Conservation (phyloP, 2,113 vertebrate genomes). For the Neolamprologus devosi region DNA sequence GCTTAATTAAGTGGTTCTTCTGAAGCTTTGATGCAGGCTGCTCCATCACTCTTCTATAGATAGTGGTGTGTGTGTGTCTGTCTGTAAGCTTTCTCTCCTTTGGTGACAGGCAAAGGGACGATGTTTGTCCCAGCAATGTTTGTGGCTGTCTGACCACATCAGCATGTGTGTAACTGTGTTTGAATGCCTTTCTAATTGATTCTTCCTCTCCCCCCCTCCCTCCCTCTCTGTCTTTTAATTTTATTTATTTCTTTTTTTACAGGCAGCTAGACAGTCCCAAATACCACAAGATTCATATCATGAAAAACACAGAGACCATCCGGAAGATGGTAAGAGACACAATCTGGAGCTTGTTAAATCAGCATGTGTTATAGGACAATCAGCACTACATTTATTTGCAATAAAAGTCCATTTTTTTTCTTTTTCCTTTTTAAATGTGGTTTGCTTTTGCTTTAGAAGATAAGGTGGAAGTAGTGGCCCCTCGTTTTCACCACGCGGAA, state of each 20-base stretch:
- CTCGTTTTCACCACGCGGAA: not conserved
- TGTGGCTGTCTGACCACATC: slow-evolving; percentile 7
- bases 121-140: slow-evolving; percentile 13
- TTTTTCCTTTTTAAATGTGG: not conserved
- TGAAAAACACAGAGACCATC: slow-evolving; percentile 91
- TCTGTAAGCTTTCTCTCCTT: not conserved
- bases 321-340: slow-evolving; percentile 84
- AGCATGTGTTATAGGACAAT: not conserved
- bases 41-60: slow-evolving; percentile 40
- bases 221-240: not conserved
- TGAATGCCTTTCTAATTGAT: slow-evolving; percentile 17
- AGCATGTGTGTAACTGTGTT: not conserved
- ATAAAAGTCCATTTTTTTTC: not conserved
- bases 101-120: slow-evolving; percentile 7
- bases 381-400: not conserved
- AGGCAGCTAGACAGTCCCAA: slow-evolving; percentile 88
- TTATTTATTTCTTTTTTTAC: not conserved
- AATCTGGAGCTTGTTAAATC: not conserved
- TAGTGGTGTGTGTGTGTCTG: not conserved
- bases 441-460: not conserved
- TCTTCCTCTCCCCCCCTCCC: not conserved
- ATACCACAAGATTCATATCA: slow-evolving; percentile 87
- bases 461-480: not conserved
- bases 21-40: slow-evolving; percentile 54
- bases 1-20: slow-evolving; percentile 58